Evolutionary conservation across 1,140 invertebrate species (phyloP).

Genomic region (Melanaphis sacchari): DNA sequence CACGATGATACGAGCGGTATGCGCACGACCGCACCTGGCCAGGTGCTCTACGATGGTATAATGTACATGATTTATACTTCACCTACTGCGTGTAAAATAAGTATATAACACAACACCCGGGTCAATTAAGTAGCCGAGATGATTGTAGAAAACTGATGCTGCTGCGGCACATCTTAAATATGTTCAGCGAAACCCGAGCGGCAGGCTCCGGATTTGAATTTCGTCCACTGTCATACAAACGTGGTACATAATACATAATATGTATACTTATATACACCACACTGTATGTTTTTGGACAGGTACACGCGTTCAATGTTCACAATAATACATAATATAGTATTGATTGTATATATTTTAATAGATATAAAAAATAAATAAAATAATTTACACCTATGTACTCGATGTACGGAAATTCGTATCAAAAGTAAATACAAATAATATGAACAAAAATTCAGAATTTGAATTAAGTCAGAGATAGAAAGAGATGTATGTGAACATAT

Average conservation of each 20-base stretch:
- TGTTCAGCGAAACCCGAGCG: neutral
- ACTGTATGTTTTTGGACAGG: too few relatives aligned
- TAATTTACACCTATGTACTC: too few relatives aligned
- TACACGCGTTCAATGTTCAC: too few relatives aligned
- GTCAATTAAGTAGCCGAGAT: neutral
- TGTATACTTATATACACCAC: too few relatives aligned
- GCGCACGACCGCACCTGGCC: constrained; percentile 41
- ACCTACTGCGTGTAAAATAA: neutral
- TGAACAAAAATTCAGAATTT: too few relatives aligned
- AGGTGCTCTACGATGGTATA: constrained; percentile 7
- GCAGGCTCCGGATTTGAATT: neutral
- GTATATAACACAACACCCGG: neutral
- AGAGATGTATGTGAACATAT: too few relatives aligned
- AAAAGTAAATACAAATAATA: neutral
- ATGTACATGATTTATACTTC: constrained; percentile 4
- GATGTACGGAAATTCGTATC: neutral
- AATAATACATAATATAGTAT: too few relatives aligned
- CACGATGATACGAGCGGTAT: neutral
- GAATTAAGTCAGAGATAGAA: too few relatives aligned
- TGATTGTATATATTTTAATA: too few relatives aligned
- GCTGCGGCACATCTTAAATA: neutral
- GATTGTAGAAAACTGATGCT: neutral
- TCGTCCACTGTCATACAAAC: neutral
- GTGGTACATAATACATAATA: too few relatives aligned
- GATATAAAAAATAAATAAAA: too few relatives aligned